Percentiles rank a stretch among this genome's conserved stretches.
Conservation (phyloP, 2,888 invertebrate genomes). For the Thymelicus sylvestris region DNA sequence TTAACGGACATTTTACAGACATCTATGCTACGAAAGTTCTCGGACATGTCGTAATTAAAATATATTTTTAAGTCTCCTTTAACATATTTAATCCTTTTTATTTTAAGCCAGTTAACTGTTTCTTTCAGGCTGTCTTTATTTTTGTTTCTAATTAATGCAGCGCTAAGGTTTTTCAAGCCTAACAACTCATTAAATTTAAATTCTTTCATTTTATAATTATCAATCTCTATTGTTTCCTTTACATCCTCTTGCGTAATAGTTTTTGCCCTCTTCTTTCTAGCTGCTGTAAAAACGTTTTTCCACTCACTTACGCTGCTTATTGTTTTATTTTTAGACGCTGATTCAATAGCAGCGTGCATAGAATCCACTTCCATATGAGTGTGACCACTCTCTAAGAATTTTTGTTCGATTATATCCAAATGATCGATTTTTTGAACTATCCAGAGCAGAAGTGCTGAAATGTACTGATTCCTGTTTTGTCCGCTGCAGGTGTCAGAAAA, state of each 20-base stretch:
- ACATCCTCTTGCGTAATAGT: slow-evolving; percentile 3
- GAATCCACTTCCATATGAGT: no score
- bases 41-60: not conserved
- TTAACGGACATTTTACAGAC: not conserved
- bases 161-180: not conserved
- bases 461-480: no score
- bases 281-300: slow-evolving; percentile 3
- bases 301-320: slow-evolving; percentile 1
- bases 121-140: not conserved
- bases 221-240: slow-evolving; percentile 6
- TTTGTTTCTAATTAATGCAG: not conserved
- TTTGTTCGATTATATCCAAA: no score
- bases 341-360: no score
- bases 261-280: slow-evolving; percentile 6
- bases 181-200: not conserved
- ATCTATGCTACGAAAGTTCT: not conserved
- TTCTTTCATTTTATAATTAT: not conserved
- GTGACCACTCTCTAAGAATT: no score
- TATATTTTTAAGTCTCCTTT: not conserved
- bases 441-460: no score
- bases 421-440: no score
- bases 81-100: not conserved
- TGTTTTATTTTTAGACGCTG: not conserved
- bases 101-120: not conserved
- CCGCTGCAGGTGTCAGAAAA: no score